Base-by-base conservation (phyloP, 2,113 vertebrate genomes). In the Microcebus jonahi region DNA sequence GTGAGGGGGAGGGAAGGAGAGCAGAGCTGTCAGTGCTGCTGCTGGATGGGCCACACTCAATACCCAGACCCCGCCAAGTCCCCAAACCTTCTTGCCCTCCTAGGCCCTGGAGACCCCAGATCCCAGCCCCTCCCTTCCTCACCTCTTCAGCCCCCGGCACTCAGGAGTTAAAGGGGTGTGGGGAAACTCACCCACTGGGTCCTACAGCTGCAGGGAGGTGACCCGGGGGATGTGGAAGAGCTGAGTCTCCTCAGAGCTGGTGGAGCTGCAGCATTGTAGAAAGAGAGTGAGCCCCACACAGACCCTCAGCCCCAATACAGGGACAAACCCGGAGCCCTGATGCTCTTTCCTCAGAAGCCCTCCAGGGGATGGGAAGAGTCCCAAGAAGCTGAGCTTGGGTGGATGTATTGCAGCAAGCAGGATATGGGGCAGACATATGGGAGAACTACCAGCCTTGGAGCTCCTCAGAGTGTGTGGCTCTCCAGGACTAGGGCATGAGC, bases 191-290 rank as follows among this genome's bases (percentile, higher is more conserved):
- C 97, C 90, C 53, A 27, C 9, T 8, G 59, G 29, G 55, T 57
- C 65, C 94, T 97, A 99, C 34, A 99, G 97, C 96, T 98, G 98
- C 95, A 99, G 98, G 0, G 99, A 98, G 0, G 98, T 99, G 83
- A 99, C 99, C 0, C 99, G 98, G 68, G 99, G 99, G 73, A 99
- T 98, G 95, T 98, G 98, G 98, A 99, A 99, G 70, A 98, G 98
- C 91, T 98, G 98, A 2, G 98, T 99, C 97, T 99, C 99, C 79
- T 99, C 99, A 1, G 99, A 99, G 2, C 98, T 98, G 3, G 98
- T 98, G 21, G 98, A 98, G 90, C 98, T 99, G 94, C 18, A 21
- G 63, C 4, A 4, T 27, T 13, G 1, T 20, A 45, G 87, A 6
- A 57, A 18, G 13, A 34, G 0, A 3, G 53, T 67, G 85, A 97